Evolutionary conservation across 2,113 vertebrate genomes (phyloP).

Genomic region (Platanista minor): DNA sequence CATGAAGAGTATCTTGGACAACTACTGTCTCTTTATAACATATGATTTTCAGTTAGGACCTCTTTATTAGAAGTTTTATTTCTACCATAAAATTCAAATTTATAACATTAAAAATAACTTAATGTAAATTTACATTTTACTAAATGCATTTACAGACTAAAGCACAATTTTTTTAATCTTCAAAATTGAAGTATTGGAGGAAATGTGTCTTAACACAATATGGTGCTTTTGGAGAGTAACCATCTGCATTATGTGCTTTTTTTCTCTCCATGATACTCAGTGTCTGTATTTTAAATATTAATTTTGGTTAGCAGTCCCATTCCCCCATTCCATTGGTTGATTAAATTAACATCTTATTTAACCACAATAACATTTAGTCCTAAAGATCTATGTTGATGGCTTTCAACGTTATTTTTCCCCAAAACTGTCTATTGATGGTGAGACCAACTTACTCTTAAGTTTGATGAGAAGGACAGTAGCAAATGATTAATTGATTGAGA

Average conservation of each 20-base stretch:
- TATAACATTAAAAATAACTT: not conserved
- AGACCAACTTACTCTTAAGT: not conserved
- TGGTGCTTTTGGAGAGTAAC: not conserved
- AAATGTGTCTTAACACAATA: not conserved
- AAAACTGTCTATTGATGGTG: not conserved
- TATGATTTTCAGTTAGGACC: constrained; percentile 20
- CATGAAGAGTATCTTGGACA: constrained; percentile 19
- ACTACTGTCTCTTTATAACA: not conserved
- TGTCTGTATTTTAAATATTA: constrained; percentile 27
- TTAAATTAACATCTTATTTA: constrained; percentile 22
- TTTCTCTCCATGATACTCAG: not conserved
- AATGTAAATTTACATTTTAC: not conserved
- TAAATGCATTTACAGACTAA: constrained; percentile 29
- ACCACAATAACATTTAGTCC: not conserved
- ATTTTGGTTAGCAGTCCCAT: not conserved
- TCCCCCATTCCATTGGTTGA: not conserved
- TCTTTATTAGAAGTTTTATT: constrained; percentile 18
- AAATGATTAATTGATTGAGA: constrained; percentile 32
- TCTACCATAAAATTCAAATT: constrained; percentile 7
- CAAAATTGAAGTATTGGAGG: not conserved
- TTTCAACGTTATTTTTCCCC: not conserved
- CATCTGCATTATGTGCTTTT: not conserved
- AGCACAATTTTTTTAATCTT: not conserved
- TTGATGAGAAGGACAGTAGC: not conserved
- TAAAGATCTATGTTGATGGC: not conserved